These are phyloP conservation scores for Pangasius krempfi DNA, from an alignment of 2,797 vertebrate species.

Conservation along the genomic window DNA sequence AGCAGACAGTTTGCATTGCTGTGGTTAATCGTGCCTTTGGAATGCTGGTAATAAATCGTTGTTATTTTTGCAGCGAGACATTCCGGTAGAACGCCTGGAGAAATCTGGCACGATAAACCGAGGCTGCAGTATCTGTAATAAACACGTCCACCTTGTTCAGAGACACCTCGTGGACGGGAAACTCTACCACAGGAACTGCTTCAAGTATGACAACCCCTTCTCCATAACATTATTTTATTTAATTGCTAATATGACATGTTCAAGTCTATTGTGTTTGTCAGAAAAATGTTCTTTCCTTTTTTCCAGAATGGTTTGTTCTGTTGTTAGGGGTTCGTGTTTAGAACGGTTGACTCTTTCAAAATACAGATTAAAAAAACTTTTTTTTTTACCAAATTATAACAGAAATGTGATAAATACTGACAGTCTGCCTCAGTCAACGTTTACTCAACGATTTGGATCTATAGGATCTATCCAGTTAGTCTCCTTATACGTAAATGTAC, in stretches of 20 bases:
- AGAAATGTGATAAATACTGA: too few species aligned
- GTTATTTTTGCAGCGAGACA: conserved; percentile 64
- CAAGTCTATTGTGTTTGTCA: neutral
- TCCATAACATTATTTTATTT: neutral
- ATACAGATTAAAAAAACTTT: too few species aligned
- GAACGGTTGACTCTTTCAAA: neutral
- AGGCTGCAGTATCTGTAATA: conserved; percentile 81
- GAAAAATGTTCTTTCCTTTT: too few species aligned
- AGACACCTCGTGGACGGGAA: conserved; percentile 89
- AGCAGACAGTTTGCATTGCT: neutral
- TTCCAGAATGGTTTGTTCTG: neutral
- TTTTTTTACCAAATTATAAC: too few species aligned
- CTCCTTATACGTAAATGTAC: too few species aligned
- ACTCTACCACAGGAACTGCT: conserved; percentile 95
- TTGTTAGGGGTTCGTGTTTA: neutral
- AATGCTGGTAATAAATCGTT: neutral
- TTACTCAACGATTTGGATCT: too few species aligned
- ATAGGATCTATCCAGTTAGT: too few species aligned
- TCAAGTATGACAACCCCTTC: conserved; percentile 77
- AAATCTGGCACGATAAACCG: conserved; percentile 72
- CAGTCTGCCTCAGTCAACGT: too few species aligned
- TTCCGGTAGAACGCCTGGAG: conserved; percentile 62
- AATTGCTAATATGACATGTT: neutral
- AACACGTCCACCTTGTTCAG: conserved; percentile 91
- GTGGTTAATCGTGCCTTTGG: neutral